Evolutionary conservation across 2,888 invertebrate species (phyloP).

Genomic region (Stratiomys singularior): DNA sequence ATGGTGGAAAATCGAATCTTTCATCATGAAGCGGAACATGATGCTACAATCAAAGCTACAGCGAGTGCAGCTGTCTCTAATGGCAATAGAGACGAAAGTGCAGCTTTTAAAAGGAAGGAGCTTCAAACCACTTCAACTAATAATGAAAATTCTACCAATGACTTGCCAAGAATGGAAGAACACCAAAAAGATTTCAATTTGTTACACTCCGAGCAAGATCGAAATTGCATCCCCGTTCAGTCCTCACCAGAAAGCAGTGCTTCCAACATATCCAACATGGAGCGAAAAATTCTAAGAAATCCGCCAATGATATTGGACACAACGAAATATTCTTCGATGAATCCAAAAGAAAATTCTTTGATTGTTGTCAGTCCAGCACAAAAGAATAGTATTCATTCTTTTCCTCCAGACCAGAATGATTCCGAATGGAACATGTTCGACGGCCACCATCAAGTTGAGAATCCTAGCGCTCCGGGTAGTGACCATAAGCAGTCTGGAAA

Average conservation of each 20-base stretch:
- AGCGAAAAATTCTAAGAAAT: neutral
- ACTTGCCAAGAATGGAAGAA: neutral
- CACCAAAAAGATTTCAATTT: slow-evolving; percentile 25
- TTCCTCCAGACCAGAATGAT: neutral
- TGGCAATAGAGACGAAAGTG: slow-evolving; percentile 1
- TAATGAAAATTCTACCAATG: neutral
- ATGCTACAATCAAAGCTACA: neutral
- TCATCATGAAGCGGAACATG: slow-evolving; percentile 53
- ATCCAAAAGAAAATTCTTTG: slow-evolving; percentile 25
- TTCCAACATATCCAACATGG: neutral
- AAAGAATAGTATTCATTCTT: neutral
- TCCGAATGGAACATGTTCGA: neutral
- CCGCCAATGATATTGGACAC: neutral
- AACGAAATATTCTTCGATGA: neutral
- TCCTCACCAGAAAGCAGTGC: neutral
- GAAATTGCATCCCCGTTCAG: neutral
- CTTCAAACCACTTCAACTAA: neutral
- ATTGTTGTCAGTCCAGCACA: slow-evolving; percentile 21
- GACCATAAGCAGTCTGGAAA: neutral
- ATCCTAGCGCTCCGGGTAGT: neutral
- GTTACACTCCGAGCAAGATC: neutral
- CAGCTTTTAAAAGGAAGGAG: neutral
- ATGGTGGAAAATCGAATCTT: slow-evolving; percentile 72
- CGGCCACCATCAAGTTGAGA: neutral
- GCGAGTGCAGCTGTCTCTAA: neutral